Evolutionary conservation across 2,113 vertebrate species (phyloP).

Genomic region (Rhinichthys klamathensis): DNA sequence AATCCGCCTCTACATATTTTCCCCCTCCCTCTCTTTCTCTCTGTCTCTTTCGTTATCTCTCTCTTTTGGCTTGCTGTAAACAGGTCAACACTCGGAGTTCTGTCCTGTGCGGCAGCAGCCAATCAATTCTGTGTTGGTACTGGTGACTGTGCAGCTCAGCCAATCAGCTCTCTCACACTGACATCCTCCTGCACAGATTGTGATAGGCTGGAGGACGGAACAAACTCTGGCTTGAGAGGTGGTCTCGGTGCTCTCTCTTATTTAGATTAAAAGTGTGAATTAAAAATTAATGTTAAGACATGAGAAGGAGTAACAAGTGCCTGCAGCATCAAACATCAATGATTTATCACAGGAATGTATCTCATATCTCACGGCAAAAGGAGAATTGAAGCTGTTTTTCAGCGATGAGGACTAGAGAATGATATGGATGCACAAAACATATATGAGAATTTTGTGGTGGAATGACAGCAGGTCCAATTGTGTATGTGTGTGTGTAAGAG

Average conservation of each 20-base stretch:
- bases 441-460: neutral
- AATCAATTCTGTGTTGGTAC: neutral
- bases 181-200: neutral
- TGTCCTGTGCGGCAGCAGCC: constrained; percentile 26
- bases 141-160: neutral
- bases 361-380: constrained; percentile 34
- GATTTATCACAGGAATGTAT: constrained; percentile 49
- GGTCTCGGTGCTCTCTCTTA: constrained; percentile 2
- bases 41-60: neutral
- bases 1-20: constrained; percentile 13
- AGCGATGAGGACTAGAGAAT: neutral
- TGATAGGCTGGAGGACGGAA: neutral
- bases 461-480: neutral
- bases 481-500: neutral
- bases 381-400: neutral
- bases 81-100: constrained; percentile 31
- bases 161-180: constrained; percentile 19
- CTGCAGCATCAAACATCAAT: constrained; percentile 38
- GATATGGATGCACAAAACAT: neutral
- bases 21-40: neutral
- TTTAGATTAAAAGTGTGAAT: constrained; percentile 36
- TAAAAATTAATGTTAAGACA: constrained; percentile 30
- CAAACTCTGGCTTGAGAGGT: constrained; percentile 2
- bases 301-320: neutral
- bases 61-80: constrained; percentile 36